Evolutionary conservation across 1,140 invertebrate species (phyloP).

Genomic region (Chrysomallon squamiferum): DNA sequence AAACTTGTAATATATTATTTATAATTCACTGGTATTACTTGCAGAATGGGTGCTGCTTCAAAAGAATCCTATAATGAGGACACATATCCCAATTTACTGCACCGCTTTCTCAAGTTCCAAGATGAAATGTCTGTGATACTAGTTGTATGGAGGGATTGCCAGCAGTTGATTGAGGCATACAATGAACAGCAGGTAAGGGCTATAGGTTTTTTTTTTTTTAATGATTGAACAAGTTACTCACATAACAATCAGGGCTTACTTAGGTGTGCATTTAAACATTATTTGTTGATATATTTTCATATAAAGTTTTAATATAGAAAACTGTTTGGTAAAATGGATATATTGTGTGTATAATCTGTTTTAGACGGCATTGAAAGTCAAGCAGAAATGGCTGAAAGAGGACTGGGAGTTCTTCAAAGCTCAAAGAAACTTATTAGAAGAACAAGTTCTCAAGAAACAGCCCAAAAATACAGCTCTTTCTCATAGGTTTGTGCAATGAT

Average conservation of each 20-base stretch:
- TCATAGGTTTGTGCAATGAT: conserved; percentile 28
- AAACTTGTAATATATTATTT: too few relatives aligned
- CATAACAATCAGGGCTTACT: neutral
- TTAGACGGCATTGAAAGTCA: conserved; percentile 66
- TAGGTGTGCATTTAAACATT: too few relatives aligned
- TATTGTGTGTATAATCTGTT: conserved; percentile 8
- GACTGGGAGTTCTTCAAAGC: conserved; percentile 69
- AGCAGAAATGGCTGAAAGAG: conserved; percentile 68
- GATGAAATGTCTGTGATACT: conserved; percentile 72
- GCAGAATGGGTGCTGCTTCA: conserved; percentile 50
- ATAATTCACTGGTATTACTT: too few relatives aligned
- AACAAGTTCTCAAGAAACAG: conserved; percentile 60
- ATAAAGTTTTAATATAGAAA: too few relatives aligned
- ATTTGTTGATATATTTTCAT: too few relatives aligned
- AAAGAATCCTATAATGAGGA: conserved; percentile 62
- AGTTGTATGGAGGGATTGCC: conserved; percentile 69
- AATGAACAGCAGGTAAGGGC: conserved; percentile 63
- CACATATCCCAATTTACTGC: conserved; percentile 67
- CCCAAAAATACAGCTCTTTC: conserved; percentile 31
- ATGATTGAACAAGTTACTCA: neutral
- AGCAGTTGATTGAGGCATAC: conserved; percentile 70
- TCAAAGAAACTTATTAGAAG: conserved; percentile 66
- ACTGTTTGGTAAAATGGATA: too few relatives aligned
- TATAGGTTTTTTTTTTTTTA: neutral
- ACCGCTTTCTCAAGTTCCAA: conserved; percentile 70